Evolutionary conservation across 2,797 vertebrate genomes (phyloP).

Genomic region (Sphaeramia orbicularis): DNA sequence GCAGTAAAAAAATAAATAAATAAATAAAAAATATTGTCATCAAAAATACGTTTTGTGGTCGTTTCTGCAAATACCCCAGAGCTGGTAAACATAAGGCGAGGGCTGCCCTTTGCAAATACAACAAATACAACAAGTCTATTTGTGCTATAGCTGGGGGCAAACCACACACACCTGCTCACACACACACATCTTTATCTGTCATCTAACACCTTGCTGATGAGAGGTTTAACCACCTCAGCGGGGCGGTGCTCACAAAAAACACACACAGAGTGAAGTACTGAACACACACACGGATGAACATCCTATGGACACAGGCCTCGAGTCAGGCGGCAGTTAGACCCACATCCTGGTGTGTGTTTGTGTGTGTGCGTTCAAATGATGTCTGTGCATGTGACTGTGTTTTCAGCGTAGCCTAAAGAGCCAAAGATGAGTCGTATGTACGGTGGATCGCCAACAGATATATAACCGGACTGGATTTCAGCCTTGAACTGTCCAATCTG

Average conservation of each 20-base stretch:
- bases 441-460: too few species aligned
- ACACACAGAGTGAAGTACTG: slow-evolving; percentile 50
- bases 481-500: slow-evolving; percentile 57
- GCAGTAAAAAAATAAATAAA: slow-evolving; percentile 6
- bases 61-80: slow-evolving; percentile 32
- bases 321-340: slow-evolving; percentile 74
- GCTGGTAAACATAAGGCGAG: slow-evolving; percentile 52
- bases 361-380: neutral
- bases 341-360: slow-evolving; percentile 78
- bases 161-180: slow-evolving; percentile 12
- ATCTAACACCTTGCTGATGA: slow-evolving; percentile 39
- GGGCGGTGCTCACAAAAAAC: slow-evolving; percentile 42
- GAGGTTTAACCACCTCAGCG: slow-evolving; percentile 58
- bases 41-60: neutral
- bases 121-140: slow-evolving; percentile 17
- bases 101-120: slow-evolving; percentile 55
- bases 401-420: slow-evolving; percentile 29
- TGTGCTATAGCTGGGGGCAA: slow-evolving; percentile 37
- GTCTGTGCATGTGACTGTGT: slow-evolving; percentile 29
- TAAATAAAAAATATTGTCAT: slow-evolving; percentile 14
- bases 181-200: slow-evolving; percentile 28
- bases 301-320: slow-evolving; percentile 76
- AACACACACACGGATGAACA: slow-evolving; percentile 84
- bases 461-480: slow-evolving; percentile 61
- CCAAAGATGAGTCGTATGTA: slow-evolving; percentile 7